Conservation (phyloP, 2,797 vertebrate genomes). For the Hylomyscus alleni region DNA sequence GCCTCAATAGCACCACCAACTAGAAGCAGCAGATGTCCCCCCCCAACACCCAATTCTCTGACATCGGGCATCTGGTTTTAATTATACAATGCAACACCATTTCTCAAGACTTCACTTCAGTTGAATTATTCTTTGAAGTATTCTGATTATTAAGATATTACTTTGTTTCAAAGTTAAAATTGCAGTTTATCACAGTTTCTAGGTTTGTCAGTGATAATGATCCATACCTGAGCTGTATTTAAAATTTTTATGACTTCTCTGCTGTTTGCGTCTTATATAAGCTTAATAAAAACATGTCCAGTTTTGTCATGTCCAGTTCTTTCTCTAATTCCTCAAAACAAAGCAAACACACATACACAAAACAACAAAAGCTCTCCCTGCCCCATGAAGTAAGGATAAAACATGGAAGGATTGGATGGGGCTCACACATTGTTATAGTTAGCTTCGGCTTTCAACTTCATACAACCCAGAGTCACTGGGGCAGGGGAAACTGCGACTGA, state of each 20-base stretch:
- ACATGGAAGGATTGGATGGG: neutral
- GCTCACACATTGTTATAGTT: neutral
- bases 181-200: slow-evolving; percentile 31
- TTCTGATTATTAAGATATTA: slow-evolving; percentile 61
- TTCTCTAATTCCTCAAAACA: neutral
- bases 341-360: neutral
- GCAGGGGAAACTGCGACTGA: neutral
- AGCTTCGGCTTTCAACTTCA: neutral
- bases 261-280: neutral
- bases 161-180: slow-evolving; percentile 43
- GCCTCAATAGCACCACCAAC: neutral
- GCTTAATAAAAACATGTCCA: slow-evolving; percentile 31
- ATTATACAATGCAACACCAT: slow-evolving; percentile 39
- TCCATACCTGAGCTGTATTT: slow-evolving; percentile 36
- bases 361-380: neutral
- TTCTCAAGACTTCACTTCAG: slow-evolving; percentile 55
- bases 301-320: slow-evolving; percentile 20
- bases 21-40: neutral
- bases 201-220: slow-evolving; percentile 40
- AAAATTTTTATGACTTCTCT: slow-evolving; percentile 41
- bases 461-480: neutral
- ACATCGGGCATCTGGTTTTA: slow-evolving; percentile 48
- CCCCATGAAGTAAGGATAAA: neutral
- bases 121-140: slow-evolving; percentile 61
- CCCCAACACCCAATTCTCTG: neutral